phyloP scores from a whole-genome alignment of 2,888 invertebrate genomes.

The Mamestra brassicae region DNA sequence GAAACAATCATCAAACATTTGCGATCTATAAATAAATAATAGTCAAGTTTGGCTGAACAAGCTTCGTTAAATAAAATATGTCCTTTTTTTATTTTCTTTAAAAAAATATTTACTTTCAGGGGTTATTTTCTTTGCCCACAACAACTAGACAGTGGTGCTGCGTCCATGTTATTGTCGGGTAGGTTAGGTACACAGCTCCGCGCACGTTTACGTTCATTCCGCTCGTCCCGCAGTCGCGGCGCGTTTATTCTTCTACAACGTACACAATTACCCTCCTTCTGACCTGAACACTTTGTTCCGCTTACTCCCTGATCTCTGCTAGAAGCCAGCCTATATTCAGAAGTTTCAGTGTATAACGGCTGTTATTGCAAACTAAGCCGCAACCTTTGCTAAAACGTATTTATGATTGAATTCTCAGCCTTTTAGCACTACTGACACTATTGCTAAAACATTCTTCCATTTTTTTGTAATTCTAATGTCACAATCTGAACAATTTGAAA shows the following conservation, averaged over 20 bases:
- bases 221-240: background rate
- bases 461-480: too few species aligned
- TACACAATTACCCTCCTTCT: constrained; percentile 13
- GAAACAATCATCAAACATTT: too few species aligned
- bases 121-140: background rate
- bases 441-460: too few species aligned
- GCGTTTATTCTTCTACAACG: constrained; percentile 30
- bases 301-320: background rate
- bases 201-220: background rate
- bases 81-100: background rate
- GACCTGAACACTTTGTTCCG: constrained; percentile 24
- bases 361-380: too few species aligned
- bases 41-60: background rate
- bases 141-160: background rate
- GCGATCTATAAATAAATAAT: background rate
- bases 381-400: too few species aligned
- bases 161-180: background rate
- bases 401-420: background rate
- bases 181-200: background rate
- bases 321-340: background rate
- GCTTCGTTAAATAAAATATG: background rate
- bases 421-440: too few species aligned
- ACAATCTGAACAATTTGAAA: too few species aligned
- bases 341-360: background rate
- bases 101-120: background rate